phyloP scores from a whole-genome alignment of 1,140 invertebrate genomes.

The Patella vulgata region DNA sequence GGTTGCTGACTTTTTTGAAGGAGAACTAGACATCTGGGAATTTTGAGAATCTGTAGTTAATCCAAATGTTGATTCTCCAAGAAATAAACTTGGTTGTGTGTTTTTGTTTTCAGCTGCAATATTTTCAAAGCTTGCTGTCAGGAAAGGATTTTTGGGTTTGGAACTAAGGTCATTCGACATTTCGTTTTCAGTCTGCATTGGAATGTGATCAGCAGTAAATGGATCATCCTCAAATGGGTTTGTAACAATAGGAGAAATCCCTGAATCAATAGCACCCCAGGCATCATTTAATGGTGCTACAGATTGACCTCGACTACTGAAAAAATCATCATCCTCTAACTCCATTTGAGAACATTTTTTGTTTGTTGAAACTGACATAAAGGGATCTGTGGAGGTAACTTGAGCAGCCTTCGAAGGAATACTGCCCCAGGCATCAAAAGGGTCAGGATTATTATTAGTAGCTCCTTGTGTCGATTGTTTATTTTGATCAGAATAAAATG shows the following conservation, averaged over 20 bases:
- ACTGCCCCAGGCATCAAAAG: too few relatives aligned
- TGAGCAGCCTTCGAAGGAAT: too few relatives aligned
- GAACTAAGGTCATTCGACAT: neutral
- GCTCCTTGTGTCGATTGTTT: too few relatives aligned
- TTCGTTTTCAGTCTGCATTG: conserved; percentile 2
- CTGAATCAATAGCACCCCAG: conserved; percentile 19
- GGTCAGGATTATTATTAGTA: too few relatives aligned
- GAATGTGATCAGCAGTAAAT: conserved; percentile 39
- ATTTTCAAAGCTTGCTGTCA: conserved; percentile 43
- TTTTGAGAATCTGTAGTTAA: neutral
- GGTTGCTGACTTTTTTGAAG: too few relatives aligned
- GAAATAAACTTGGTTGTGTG: neutral
- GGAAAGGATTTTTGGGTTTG: conserved; percentile 41
- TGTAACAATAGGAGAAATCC: conserved; percentile 4
- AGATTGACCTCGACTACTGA: conserved; percentile 25
- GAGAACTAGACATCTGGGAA: neutral
- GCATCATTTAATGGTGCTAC: conserved; percentile 14
- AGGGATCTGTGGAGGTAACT: conserved; percentile 37
- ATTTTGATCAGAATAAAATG: conserved; percentile 17
- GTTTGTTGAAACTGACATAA: conserved; percentile 36
- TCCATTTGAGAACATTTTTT: conserved; percentile 18
- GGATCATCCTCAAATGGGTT: conserved; percentile 60
- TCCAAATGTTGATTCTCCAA: conserved; percentile 6
- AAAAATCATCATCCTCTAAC: conserved; percentile 51
- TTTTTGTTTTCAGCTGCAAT: conserved; percentile 21